phyloP scores from a whole-genome alignment of 2,888 invertebrate genomes.

The Harpalus rubripes region DNA sequence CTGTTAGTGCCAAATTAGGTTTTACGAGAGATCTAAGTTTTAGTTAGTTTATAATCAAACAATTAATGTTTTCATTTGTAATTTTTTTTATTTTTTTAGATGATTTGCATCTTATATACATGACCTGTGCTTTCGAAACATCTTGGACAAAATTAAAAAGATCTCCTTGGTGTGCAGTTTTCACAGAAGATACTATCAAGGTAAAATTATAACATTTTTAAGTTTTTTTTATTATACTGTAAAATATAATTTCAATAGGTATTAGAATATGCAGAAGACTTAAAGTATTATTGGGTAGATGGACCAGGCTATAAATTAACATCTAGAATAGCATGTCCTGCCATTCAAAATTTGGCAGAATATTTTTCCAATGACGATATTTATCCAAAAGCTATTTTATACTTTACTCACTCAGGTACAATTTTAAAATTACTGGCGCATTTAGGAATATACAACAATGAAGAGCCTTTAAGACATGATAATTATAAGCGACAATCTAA shows the following conservation, averaged over 20 bases:
- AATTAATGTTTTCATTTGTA: slow-evolving; percentile 8
- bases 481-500: slow-evolving; percentile 68
- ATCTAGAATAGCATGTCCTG: slow-evolving; percentile 87
- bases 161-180: slow-evolving; percentile 90
- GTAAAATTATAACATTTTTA: slow-evolving; percentile 72
- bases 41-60: slow-evolving; percentile 76
- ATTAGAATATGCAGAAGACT: slow-evolving; percentile 87
- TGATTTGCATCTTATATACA: slow-evolving; percentile 83
- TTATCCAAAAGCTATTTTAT: slow-evolving; percentile 71
- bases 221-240: no score
- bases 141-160: slow-evolving; percentile 84
- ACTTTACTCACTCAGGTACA: slow-evolving; percentile 92
- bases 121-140: slow-evolving; percentile 89
- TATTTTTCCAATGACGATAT: slow-evolving; percentile 76
- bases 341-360: slow-evolving; percentile 85
- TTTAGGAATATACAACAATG: slow-evolving; percentile 86
- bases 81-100: slow-evolving; percentile 76
- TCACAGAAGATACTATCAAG: slow-evolving; percentile 82
- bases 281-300: slow-evolving; percentile 90
- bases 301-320: slow-evolving; percentile 89
- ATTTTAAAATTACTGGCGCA: slow-evolving; percentile 87
- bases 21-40: slow-evolving; percentile 78
- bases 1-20: slow-evolving; percentile 82
- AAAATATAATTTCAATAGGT: slow-evolving; percentile 76
- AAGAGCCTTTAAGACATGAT: slow-evolving; percentile 80